Conservation (phyloP, 1,140 invertebrate genomes). For the Sweltsa coloradensis region DNA sequence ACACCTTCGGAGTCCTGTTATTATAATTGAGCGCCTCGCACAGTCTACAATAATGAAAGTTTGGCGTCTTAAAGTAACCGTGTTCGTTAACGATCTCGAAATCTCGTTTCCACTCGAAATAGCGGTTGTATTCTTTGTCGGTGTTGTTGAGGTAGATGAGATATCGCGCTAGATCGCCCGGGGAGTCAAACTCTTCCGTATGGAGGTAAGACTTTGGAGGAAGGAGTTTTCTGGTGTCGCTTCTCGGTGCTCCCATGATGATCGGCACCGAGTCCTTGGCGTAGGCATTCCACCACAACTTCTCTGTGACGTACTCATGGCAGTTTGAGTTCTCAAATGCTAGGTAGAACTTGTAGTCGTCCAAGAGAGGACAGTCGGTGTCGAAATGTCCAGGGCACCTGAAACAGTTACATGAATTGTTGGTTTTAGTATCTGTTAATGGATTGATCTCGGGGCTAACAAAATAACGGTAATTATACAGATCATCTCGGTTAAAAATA, state of each 20-base stretch:
- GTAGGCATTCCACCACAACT: slow-evolving; percentile 51
- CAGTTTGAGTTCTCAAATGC: slow-evolving; percentile 64
- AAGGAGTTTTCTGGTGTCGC: slow-evolving; percentile 37
- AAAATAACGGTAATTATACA: no score
- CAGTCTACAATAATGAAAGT: slow-evolving; percentile 65
- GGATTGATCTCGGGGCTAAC: no score
- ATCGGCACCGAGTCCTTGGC: slow-evolving; percentile 52
- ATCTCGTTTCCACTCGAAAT: slow-evolving; percentile 53
- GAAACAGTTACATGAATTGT: no score
- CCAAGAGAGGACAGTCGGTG: slow-evolving; percentile 38
- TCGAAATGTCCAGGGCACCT: slow-evolving; percentile 47
- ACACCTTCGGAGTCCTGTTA: slow-evolving; percentile 33
- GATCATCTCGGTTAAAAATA: no score
- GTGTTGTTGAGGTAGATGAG: slow-evolving; percentile 41
- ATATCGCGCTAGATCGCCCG: slow-evolving; percentile 46
- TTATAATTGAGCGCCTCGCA: slow-evolving; percentile 64
- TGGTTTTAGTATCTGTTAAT: no score
- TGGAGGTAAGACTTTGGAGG: slow-evolving; percentile 55
- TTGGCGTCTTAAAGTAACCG: slow-evolving; percentile 50
- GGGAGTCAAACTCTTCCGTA: slow-evolving; percentile 52
- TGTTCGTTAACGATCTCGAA: slow-evolving; percentile 59
- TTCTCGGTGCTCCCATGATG: slow-evolving; percentile 43
- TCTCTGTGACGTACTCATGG: slow-evolving; percentile 57
- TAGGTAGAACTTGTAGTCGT: slow-evolving; percentile 58
- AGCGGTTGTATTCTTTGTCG: slow-evolving; percentile 40